A percentile compares a stretch with the other conserved stretches of the same genome.
phyloP scores from a whole-genome alignment of 2,113 vertebrate species.

The Guaruba guarouba region DNA sequence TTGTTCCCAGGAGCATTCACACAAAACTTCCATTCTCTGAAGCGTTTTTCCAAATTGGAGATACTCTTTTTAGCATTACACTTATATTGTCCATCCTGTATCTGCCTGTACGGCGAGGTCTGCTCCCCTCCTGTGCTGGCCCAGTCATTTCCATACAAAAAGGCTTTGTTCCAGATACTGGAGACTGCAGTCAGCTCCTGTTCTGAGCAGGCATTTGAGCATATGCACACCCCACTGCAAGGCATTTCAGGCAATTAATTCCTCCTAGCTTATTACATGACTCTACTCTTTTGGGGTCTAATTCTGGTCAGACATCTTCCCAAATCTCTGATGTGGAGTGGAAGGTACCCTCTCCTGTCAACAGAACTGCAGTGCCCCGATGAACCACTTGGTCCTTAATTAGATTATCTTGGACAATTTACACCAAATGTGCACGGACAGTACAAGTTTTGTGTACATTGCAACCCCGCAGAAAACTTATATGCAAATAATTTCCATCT shows the following conservation, averaged over 20 bases:
- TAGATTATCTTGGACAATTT: neutral
- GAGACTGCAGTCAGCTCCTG: neutral
- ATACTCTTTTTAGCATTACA: neutral
- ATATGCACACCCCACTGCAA: rapidly evolving
- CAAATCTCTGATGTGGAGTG: neutral
- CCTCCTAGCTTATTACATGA: neutral
- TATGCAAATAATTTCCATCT: neutral
- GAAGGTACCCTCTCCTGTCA: neutral
- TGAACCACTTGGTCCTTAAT: neutral
- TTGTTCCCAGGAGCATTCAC: neutral
- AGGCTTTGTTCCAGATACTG: neutral
- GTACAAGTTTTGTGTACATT: neutral
- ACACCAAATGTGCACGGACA: neutral
- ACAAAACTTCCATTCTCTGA: neutral
- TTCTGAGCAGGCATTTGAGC: neutral
- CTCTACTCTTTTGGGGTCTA: neutral
- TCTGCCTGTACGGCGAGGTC: neutral
- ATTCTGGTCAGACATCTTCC: neutral
- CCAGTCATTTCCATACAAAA: neutral
- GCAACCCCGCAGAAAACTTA: neutral
- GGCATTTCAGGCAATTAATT: neutral
- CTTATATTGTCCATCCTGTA: neutral
- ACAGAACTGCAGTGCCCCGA: neutral
- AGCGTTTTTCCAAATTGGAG: neutral
- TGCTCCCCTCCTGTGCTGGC: neutral